Percentiles rank a stretch among this genome's conserved stretches.
phyloP scores from a whole-genome alignment of 2,888 invertebrate genomes.

The Aspidiotus rigidus region DNA sequence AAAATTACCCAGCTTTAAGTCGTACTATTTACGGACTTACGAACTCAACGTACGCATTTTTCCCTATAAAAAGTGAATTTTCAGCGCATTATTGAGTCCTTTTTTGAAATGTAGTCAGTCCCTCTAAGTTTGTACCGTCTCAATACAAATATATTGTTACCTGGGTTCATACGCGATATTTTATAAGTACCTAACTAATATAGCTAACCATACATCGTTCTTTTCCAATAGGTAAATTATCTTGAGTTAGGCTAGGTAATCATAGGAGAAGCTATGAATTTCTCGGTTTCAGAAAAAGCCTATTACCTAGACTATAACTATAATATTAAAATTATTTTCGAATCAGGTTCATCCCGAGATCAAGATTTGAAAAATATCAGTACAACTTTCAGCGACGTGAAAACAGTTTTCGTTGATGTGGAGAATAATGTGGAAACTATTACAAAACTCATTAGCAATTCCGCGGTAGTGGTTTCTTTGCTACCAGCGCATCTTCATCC shows the following conservation, averaged over 20 bases:
- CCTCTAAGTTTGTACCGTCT: no score
- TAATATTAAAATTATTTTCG: not conserved
- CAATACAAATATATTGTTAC: no score
- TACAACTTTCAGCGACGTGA: constrained; percentile 62
- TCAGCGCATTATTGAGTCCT: no score
- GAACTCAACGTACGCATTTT: no score
- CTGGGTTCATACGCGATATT: no score
- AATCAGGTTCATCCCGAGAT: constrained; percentile 64
- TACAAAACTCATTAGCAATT: constrained; percentile 59
- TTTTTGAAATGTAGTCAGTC: no score
- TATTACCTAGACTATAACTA: not conserved
- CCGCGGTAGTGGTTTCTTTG: constrained; percentile 74
- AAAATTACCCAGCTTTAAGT: no score
- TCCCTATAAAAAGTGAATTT: no score
- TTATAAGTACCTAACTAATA: no score
- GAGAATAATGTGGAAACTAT: constrained; percentile 56
- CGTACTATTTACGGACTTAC: no score
- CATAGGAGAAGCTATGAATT: not conserved
- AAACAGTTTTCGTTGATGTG: constrained; percentile 74
- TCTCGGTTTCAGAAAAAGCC: not conserved
- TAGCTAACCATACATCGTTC: no score
- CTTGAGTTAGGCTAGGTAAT: not conserved
- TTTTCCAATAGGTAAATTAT: not conserved
- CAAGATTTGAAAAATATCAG: constrained; percentile 61
- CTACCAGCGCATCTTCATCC: constrained; percentile 87